These are phyloP conservation scores for Operophtera brumata DNA, from an alignment of 2,888 invertebrate species.

Conservation along the genomic window DNA sequence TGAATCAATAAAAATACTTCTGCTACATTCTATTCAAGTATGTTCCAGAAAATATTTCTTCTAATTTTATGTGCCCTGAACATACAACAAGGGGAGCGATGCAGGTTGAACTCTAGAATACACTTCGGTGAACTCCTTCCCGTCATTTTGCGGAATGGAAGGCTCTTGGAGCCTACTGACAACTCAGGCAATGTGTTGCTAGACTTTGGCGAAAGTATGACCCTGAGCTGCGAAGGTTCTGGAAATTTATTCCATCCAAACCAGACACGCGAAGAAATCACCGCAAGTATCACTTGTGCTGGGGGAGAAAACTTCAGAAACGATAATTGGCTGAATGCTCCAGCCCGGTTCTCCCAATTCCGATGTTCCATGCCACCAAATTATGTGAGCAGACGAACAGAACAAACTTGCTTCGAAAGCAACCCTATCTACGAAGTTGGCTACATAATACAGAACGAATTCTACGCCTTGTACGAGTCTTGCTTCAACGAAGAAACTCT, in stretches of 20 bases:
- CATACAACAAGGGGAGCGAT: conserved; percentile 47
- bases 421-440: conserved; percentile 64
- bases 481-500: conserved; percentile 59
- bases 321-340: conserved; percentile 54
- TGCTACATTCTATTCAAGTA: conserved; percentile 23
- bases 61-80: conserved; percentile 60
- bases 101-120: conserved; percentile 52
- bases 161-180: conserved; percentile 62
- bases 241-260: conserved; percentile 55
- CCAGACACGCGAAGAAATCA: conserved; percentile 33
- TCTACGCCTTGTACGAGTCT: conserved; percentile 64
- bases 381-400: conserved; percentile 51
- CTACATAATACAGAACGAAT: conserved; percentile 50
- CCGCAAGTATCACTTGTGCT: conserved; percentile 55
- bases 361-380: conserved; percentile 50
- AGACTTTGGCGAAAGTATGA: conserved; percentile 53
- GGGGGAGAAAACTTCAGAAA: conserved; percentile 58
- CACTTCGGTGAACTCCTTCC: conserved; percentile 66
- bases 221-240: conserved; percentile 58
- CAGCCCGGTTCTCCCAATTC: conserved; percentile 53
- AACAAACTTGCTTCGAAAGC: conserved; percentile 55
- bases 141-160: conserved; percentile 54
- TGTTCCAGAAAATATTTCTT: conserved; percentile 50
- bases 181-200: conserved; percentile 54
- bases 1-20: not conserved